These are phyloP conservation scores for Hippolais icterina DNA, from an alignment of 2,113 vertebrate species.

Conservation along the genomic window DNA sequence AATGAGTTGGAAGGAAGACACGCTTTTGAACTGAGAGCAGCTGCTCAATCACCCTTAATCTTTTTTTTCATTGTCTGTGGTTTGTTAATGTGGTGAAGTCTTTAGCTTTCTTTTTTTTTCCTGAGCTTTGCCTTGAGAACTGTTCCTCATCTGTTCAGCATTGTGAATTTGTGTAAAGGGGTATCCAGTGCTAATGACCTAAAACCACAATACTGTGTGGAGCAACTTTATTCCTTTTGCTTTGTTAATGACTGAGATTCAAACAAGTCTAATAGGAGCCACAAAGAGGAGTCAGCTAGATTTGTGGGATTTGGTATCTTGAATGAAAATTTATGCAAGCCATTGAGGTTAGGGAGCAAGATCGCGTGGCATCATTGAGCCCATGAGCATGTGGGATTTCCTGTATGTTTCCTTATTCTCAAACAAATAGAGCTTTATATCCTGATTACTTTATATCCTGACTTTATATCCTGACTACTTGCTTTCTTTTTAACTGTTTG, in stretches of 20 bases:
- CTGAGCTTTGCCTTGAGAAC: background rate
- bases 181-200: background rate
- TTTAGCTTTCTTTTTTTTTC: background rate
- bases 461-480: background rate
- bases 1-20: constrained; percentile 10
- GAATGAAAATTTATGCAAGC: background rate
- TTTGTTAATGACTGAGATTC: background rate
- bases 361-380: background rate
- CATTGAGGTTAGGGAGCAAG: background rate
- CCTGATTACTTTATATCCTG: background rate
- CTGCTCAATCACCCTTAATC: constrained; percentile 14
- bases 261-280: background rate
- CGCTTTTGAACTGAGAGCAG: constrained; percentile 24
- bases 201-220: background rate
- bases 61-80: background rate
- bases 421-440: background rate
- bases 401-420: background rate
- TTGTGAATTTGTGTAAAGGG: background rate
- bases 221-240: background rate
- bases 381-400: background rate
- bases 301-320: background rate
- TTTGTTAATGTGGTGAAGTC: background rate
- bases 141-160: background rate
- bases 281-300: background rate
- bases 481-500: background rate